Conservation (phyloP, 2,888 invertebrate species). For the Tolmerus cingulatus region DNA sequence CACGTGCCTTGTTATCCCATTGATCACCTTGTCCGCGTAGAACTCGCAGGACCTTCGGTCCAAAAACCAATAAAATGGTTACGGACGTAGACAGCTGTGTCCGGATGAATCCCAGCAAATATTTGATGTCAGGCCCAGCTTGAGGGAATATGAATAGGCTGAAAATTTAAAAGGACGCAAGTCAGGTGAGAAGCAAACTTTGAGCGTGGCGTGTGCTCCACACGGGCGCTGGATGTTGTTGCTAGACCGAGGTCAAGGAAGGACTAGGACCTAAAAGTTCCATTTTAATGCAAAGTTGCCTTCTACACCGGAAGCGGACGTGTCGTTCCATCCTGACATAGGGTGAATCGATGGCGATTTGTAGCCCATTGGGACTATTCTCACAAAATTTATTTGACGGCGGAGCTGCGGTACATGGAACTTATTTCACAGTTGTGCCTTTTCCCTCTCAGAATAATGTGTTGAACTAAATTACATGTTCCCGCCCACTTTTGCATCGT, state of each 20-base stretch:
- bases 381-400: background rate
- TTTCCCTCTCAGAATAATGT: background rate
- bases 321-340: background rate
- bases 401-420: background rate
- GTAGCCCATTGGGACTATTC: background rate
- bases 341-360: background rate
- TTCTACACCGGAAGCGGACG: background rate
- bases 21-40: slow-evolving; percentile 87
- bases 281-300: background rate
- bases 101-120: slow-evolving; percentile 88
- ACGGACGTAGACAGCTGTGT: slow-evolving; percentile 92
- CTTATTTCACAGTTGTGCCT: background rate
- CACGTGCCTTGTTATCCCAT: slow-evolving; percentile 86
- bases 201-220: background rate
- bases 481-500: background rate
- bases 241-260: background rate
- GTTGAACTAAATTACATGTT: background rate
- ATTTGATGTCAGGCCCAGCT: slow-evolving; percentile 92
- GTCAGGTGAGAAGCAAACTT: background rate
- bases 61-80: slow-evolving; percentile 62
- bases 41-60: slow-evolving; percentile 77
- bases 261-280: background rate
- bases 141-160: slow-evolving; percentile 86
- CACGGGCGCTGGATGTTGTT: background rate
- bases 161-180: slow-evolving; percentile 28